Conservation (phyloP, 2,113 vertebrate species). For the Chelonoidis abingdonii region DNA sequence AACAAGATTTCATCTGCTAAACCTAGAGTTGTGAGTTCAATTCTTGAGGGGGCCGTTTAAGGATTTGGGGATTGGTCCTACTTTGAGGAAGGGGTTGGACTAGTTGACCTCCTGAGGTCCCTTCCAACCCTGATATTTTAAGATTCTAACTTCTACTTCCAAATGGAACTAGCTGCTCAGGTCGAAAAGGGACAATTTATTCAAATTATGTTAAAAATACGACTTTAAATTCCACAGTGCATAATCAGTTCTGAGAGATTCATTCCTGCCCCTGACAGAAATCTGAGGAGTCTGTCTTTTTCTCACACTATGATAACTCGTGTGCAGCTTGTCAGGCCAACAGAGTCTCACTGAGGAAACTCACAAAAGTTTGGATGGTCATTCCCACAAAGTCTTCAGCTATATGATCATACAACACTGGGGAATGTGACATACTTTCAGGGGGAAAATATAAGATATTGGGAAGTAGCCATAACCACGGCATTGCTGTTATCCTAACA, state of each 20-base stretch:
- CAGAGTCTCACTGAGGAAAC: not conserved
- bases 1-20: not conserved
- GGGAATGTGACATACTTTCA: not conserved
- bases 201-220: not conserved
- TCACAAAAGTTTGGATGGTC: not conserved
- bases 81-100: too few relatives aligned
- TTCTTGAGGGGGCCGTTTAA: too few relatives aligned
- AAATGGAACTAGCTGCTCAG: not conserved
- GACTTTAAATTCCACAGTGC: not conserved
- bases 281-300: not conserved
- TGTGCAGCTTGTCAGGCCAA: not conserved
- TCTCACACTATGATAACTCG: not conserved
- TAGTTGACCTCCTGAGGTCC: too few relatives aligned
- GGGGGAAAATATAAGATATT: not conserved
- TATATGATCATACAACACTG: not conserved
- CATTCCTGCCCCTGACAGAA: not conserved
- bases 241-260: not conserved
- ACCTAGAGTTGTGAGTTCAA: too few relatives aligned
- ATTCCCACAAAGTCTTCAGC: not conserved
- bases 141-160: not conserved
- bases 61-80: too few relatives aligned
- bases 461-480: not conserved
- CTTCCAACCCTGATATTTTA: too few relatives aligned
- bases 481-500: not conserved
- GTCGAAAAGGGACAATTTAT: not conserved